Evolutionary conservation across 1,140 invertebrate species (phyloP).

Genomic region (Dendroctonus ponderosae): DNA sequence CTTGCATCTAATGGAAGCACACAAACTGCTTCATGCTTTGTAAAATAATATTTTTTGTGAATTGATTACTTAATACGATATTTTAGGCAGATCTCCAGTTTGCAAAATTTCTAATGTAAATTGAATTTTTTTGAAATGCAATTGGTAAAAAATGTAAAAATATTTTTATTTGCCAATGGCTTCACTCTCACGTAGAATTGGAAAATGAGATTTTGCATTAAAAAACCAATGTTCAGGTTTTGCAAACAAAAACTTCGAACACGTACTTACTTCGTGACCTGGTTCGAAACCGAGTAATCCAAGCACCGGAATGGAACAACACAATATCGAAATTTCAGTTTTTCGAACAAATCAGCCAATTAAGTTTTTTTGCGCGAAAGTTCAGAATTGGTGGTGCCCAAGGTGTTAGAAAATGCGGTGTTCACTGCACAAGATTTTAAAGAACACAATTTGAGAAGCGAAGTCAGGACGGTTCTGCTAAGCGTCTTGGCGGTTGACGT

Average conservation of each 20-base stretch:
- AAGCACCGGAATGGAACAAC: neutral
- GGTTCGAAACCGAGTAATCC: conserved; percentile 9
- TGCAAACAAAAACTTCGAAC: neutral
- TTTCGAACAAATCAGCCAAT: neutral
- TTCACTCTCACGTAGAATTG: too few relatives aligned
- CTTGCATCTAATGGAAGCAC: too few relatives aligned
- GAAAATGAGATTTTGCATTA: too few relatives aligned
- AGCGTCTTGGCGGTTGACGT: conserved; percentile 37
- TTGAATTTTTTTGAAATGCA: too few relatives aligned
- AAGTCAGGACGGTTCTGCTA: conserved; percentile 22
- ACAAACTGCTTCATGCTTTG: too few relatives aligned
- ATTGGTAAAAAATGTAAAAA: too few relatives aligned
- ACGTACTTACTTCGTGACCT: neutral
- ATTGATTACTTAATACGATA: too few relatives aligned
- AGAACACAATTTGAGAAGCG: conserved; percentile 32
- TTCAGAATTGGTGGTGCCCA: conserved; percentile 1
- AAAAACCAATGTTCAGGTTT: too few relatives aligned
- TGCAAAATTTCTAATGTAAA: too few relatives aligned
- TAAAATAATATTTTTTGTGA: too few relatives aligned
- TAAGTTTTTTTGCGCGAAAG: neutral
- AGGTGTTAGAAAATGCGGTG: conserved; percentile 36
- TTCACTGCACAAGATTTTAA: conserved; percentile 38
- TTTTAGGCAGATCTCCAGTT: too few relatives aligned
- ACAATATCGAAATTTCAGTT: conserved; percentile 11
- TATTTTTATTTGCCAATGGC: too few relatives aligned